These are phyloP conservation scores for Drosophila gunungcola DNA, from an alignment of 1,140 invertebrate genomes.

Conservation along the genomic window DNA sequence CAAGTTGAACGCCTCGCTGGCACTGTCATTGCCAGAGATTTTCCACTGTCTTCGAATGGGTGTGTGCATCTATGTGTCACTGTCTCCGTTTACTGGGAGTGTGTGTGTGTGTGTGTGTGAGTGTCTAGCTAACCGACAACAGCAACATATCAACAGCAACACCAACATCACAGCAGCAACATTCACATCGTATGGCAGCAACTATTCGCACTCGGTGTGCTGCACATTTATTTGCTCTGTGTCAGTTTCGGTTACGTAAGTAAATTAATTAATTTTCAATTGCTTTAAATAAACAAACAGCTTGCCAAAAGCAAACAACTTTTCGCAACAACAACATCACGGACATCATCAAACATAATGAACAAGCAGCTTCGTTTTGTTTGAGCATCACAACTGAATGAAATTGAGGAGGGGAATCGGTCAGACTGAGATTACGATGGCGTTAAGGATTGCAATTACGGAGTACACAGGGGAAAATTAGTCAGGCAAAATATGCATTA, in stretches of 20 bases:
- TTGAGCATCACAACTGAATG: slow-evolving; percentile 13
- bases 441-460: slow-evolving; percentile 43
- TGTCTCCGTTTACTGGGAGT: background rate
- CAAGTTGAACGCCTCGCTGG: slow-evolving; percentile 70
- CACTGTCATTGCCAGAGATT: slow-evolving; percentile 69
- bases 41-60: slow-evolving; percentile 15
- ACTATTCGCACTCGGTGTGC: slow-evolving; percentile 20
- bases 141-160: slow-evolving; percentile 32
- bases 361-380: slow-evolving; percentile 37
- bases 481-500: too few relatives aligned
- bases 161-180: slow-evolving; percentile 11
- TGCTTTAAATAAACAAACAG: slow-evolving; percentile 81
- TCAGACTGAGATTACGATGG: slow-evolving; percentile 21
- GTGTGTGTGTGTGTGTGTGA: background rate
- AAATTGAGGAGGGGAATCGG: background rate
- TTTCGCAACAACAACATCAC: slow-evolving; percentile 40
- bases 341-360: slow-evolving; percentile 45
- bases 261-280: slow-evolving; percentile 84
- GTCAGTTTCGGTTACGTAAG: slow-evolving; percentile 83
- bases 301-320: slow-evolving; percentile 58
- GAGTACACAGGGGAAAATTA: background rate
- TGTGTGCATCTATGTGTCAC: background rate
- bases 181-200: background rate
- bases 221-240: slow-evolving; percentile 75
- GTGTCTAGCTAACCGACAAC: slow-evolving; percentile 49